Evolutionary conservation across 2,113 vertebrate genomes (phyloP).

Genomic region (Okapia johnstoni): DNA sequence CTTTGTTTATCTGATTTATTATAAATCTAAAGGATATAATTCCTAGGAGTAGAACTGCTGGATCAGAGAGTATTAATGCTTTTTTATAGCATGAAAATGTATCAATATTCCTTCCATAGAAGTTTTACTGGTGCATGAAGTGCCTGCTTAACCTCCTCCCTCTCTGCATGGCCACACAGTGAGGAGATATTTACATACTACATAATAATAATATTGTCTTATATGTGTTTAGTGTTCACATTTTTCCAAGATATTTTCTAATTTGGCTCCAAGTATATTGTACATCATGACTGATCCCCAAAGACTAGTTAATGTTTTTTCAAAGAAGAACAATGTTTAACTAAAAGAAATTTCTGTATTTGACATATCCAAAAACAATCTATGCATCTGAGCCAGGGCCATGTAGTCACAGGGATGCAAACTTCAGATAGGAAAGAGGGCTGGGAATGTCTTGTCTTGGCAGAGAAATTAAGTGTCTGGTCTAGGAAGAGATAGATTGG

Average conservation of each 20-base stretch:
- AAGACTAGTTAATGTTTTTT: background rate
- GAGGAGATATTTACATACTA: background rate
- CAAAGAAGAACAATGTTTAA: background rate
- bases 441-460: background rate
- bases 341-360: background rate
- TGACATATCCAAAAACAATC: background rate
- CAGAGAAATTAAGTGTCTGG: background rate
- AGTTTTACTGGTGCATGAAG: background rate
- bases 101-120: constrained; percentile 10
- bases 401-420: background rate
- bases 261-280: background rate
- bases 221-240: background rate
- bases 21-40: constrained; percentile 17
- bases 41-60: constrained; percentile 1
- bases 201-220: background rate
- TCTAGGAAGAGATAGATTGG: background rate
- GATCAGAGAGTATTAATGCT: background rate
- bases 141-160: background rate
- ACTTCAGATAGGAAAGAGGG: background rate
- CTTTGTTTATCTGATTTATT: constrained; percentile 37
- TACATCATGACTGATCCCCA: background rate
- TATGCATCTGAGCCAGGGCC: background rate
- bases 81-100: background rate
- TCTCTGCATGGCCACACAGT: background rate
- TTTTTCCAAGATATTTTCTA: background rate